Conservation (phyloP, 2,797 vertebrate species). For the Siniperca undulata region DNA sequence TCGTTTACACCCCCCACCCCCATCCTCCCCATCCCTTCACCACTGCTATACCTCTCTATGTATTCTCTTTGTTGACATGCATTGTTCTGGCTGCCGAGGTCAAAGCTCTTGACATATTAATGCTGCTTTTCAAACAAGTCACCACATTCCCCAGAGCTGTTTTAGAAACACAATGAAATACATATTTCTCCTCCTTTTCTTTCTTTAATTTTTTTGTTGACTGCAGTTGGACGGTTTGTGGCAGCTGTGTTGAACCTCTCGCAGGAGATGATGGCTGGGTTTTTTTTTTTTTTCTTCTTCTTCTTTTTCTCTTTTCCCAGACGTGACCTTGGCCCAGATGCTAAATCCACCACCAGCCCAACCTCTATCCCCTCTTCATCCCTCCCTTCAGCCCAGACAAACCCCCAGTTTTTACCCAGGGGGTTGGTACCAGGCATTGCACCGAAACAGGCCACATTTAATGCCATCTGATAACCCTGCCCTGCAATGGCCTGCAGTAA, state of each 20-base stretch:
- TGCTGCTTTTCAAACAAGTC: constrained; percentile 72
- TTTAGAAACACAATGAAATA: constrained; percentile 79
- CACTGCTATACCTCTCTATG: constrained; percentile 38
- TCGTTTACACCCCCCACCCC: constrained; percentile 55
- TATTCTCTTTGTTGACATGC: constrained; percentile 63
- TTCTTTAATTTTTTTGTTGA: constrained; percentile 14
- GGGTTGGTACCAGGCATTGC: constrained; percentile 18
- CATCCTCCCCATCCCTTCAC: constrained; percentile 39
- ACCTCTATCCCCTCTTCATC: constrained; percentile 27
- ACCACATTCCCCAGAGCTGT: constrained; percentile 49
- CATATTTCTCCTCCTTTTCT: constrained; percentile 55
- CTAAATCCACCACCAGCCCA: constrained; percentile 64
- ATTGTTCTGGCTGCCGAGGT: constrained; percentile 81
- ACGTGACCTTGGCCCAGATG: constrained; percentile 73
- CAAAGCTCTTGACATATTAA: constrained; percentile 84
- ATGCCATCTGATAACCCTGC: constrained; percentile 68
- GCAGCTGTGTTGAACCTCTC: constrained; percentile 79
- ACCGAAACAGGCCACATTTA: constrained; percentile 57
- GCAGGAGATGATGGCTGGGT: constrained; percentile 55
- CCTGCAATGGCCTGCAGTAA: constrained; percentile 29
- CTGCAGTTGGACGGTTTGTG: constrained; percentile 55
- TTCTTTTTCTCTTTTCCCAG: constrained; percentile 73
- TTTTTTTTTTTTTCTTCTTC: constrained; percentile 38
- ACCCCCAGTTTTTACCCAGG: constrained; percentile 34
- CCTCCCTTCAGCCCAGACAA: constrained; percentile 50